Evolutionary conservation across 2,797 vertebrate species (phyloP).

Genomic region (Microhierax caerulescens): DNA sequence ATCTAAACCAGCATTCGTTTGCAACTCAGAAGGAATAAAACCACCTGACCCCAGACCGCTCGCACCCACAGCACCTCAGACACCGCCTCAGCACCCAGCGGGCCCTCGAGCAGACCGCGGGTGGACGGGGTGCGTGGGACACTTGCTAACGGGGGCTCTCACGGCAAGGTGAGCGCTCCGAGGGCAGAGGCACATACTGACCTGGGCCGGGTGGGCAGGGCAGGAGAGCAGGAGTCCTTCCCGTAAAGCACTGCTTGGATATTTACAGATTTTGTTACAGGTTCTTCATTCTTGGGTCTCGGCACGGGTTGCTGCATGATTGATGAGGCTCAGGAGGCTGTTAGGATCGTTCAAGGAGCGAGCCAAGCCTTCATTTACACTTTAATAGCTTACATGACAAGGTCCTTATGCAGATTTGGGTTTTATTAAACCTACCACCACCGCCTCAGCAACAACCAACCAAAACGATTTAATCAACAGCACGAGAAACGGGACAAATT

Average conservation of each 20-base stretch:
- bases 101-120: not conserved
- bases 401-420: not conserved
- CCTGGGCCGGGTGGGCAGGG: not conserved
- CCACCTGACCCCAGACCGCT: not conserved
- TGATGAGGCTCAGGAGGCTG: conserved; percentile 10
- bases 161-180: accelerated
- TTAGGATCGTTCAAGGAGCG: not conserved
- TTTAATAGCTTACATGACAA: conserved; percentile 23
- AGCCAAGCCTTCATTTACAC: conserved; percentile 26
- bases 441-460: not conserved
- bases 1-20: not conserved
- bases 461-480: not conserved
- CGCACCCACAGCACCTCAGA: not conserved
- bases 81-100: too few species aligned
- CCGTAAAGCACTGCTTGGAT: not conserved
- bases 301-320: not conserved
- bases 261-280: not conserved
- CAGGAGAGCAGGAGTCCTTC: not conserved
- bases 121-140: not conserved
- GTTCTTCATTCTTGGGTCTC: not conserved
- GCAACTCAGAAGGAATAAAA: not conserved
- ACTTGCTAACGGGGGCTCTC: not conserved
- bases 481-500: not conserved
- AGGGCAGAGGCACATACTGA: not conserved
- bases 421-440: not conserved